Conservation (phyloP, 2,113 vertebrate species). For the Cephalopholis sonnerati region DNA sequence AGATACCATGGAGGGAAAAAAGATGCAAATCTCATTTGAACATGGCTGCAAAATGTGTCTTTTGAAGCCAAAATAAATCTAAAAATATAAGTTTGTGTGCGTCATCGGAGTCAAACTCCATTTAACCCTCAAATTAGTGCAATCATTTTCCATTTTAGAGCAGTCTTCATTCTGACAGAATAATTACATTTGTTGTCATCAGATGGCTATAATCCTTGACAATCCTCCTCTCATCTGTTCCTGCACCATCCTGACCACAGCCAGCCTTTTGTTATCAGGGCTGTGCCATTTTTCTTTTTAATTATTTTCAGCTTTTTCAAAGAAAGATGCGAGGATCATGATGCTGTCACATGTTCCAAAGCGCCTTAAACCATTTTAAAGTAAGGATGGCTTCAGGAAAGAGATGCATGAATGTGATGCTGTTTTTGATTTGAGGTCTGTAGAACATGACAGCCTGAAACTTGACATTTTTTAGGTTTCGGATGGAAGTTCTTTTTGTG, state of each 20-base stretch:
- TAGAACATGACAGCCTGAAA: too few species aligned
- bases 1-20: neutral
- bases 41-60: neutral
- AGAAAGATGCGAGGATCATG: neutral
- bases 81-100: neutral
- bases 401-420: neutral
- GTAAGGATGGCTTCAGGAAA: neutral
- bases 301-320: neutral
- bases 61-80: neutral
- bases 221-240: slow-evolving; percentile 16
- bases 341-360: neutral
- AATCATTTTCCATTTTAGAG: neutral
- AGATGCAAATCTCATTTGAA: neutral
- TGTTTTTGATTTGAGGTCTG: neutral
- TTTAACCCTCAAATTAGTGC: slow-evolving; percentile 13
- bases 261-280: neutral
- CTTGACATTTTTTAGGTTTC: too few species aligned
- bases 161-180: neutral
- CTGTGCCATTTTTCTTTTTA: neutral
- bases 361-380: neutral
- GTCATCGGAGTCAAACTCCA: slow-evolving; percentile 2
- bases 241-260: slow-evolving; percentile 15
- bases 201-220: slow-evolving; percentile 20
- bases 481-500: neutral
- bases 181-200: slow-evolving; percentile 22